Evolutionary conservation across 2,797 vertebrate genomes (phyloP), one percentile per base, ranked within the genome.

Genomic region (Falco novaeseelandiae): DNA sequence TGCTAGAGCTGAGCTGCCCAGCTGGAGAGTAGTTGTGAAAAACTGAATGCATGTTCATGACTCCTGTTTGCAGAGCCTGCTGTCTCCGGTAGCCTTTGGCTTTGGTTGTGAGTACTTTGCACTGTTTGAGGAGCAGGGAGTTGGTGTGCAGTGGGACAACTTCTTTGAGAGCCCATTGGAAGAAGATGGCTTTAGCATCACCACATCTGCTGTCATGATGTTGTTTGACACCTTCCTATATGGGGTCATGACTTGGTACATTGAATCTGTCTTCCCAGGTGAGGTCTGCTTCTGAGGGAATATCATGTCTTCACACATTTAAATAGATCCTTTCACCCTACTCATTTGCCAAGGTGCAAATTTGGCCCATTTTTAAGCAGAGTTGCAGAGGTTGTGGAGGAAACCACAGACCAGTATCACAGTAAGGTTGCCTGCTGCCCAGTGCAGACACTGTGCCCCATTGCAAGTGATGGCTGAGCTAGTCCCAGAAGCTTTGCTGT

Each of bases 241-340:
- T 5, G 99, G 98, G 23, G 65, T 99, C 87, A 99, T 99, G 99
- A 99, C 99, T 4, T 99, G 99, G 99, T 99, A 99, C 98, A 98
- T 99, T 19, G 99, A 99, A 96, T 98, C 99, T 3, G 99, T 99
- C 71, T 99, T 99, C 92, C 99, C 99, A 98, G 99, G 99, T 99
- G 97, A 96, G 95, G 1, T 25, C 46, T 93, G 21, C 59, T 93
- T 93, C 51, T 80, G 27, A 48, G 52, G 32, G 9, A 55, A 15
- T 19, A 38, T 83, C 4, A 1, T 30, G 16, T 63, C 38, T 65
- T 79, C 32, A 32, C 8, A 5, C 8, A 80, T 83, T 8, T 12
- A 81, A 55, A 52, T 29, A 30, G 55, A 57, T 42, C 2, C 10
- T 48, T 61, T 83, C 5, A 36, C n/a, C 29, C 13, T 61, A 7